A percentile compares a stretch with the other conserved stretches of the same genome.
Evolutionary conservation across 2,113 vertebrate genomes (phyloP).

Genomic region (Microcebus griseorufus): DNA sequence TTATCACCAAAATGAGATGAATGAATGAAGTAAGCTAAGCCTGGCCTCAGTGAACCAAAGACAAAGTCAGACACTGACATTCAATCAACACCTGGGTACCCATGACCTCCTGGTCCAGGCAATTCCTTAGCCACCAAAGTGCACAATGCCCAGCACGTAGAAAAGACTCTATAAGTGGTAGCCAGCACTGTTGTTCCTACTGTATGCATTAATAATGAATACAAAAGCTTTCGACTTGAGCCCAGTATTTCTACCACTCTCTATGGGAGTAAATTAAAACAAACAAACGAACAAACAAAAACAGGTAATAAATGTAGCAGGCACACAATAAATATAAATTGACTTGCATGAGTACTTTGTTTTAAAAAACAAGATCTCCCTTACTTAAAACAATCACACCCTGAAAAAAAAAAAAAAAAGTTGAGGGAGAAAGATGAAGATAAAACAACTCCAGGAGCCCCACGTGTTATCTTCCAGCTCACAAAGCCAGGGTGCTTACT

Average conservation of each 20-base stretch:
- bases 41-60: neutral
- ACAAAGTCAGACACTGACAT: neutral
- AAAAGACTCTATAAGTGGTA: neutral
- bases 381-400: neutral
- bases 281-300: neutral
- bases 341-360: neutral
- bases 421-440: fast-evolving
- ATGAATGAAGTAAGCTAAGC: neutral
- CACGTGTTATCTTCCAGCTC: neutral
- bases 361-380: neutral
- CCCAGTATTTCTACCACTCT: neutral
- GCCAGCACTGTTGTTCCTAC: neutral
- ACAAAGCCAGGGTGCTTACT: neutral
- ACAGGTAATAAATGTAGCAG: neutral
- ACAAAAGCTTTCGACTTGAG: neutral
- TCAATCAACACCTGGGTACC: neutral
- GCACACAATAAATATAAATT: neutral
- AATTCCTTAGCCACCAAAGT: neutral
- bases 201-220: constrained; percentile 3
- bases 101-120: neutral
- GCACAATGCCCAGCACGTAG: neutral
- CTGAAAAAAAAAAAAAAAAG: neutral
- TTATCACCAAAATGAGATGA: neutral
- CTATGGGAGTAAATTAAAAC: neutral
- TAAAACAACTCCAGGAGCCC: neutral